Conservation (phyloP, 2,888 invertebrate species). For the Minunthozetes semirufus region DNA sequence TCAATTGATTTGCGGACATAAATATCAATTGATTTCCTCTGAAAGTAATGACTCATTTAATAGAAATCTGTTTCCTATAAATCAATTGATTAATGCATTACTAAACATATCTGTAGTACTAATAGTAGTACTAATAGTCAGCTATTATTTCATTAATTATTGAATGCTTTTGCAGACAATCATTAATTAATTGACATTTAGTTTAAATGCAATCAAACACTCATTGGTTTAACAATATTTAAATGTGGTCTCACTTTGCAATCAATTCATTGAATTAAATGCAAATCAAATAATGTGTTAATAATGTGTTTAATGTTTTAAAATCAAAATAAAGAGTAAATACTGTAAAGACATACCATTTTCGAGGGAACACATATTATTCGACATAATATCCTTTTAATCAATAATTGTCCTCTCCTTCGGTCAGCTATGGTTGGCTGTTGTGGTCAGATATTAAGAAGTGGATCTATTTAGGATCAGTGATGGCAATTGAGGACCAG, state of each 20-base stretch:
- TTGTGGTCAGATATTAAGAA: neutral
- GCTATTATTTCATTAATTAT: too few species aligned
- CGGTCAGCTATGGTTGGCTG: neutral
- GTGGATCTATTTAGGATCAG: too few species aligned
- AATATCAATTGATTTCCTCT: neutral
- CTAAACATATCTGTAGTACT: neutral
- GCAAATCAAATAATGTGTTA: too few species aligned
- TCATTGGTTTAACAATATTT: neutral
- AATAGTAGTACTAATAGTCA: too few species aligned
- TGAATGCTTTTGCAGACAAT: too few species aligned
- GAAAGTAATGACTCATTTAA: conserved; percentile 17
- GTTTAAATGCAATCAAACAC: too few species aligned
- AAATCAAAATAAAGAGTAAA: neutral
- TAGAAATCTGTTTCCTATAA: conserved; percentile 5
- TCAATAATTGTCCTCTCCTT: neutral
- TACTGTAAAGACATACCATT: neutral
- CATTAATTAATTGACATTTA: too few species aligned
- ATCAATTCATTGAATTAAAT: too few species aligned
- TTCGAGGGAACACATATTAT: conserved; percentile 26
- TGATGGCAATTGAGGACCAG: neutral
- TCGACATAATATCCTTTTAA: neutral
- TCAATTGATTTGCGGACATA: neutral
- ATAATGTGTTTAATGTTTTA: too few species aligned
- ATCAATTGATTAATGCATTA: neutral
- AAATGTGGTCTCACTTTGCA: neutral